These are phyloP conservation scores for Cryptomyrus ogoouensis DNA, from an alignment of 2,113 vertebrate genomes.

Conservation along the genomic window DNA sequence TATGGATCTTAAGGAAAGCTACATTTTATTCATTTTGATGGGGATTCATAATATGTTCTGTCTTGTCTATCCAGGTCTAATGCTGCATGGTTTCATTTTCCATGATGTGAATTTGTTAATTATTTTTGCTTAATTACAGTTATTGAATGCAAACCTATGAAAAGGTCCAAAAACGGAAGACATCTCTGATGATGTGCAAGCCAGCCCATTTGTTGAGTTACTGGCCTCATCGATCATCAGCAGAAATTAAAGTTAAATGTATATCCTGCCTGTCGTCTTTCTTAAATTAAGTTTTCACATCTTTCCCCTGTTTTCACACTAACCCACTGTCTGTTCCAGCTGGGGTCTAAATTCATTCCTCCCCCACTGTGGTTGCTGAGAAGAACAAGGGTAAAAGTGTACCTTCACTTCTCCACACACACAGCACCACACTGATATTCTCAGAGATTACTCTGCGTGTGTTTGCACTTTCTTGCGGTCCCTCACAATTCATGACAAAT, in stretches of 20 bases:
- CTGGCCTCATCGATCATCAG: not conserved
- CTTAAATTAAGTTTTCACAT: not conserved
- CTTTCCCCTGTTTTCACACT: not conserved
- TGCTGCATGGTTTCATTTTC: not conserved
- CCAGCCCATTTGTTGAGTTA: not conserved
- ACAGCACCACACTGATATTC: not conserved
- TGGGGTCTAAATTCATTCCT: slow-evolving; percentile 14
- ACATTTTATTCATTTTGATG: not conserved
- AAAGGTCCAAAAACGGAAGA: not conserved
- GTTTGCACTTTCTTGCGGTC: not conserved
- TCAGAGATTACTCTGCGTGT: not conserved
- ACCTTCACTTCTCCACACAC: not conserved
- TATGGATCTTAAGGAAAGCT: not conserved
- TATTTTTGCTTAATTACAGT: not conserved
- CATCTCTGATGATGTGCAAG: not conserved
- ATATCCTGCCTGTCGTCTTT: not conserved
- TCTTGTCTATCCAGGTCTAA: not conserved
- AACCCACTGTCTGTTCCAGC: slow-evolving; percentile 3
- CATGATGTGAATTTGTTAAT: not conserved
- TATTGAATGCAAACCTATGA: not conserved
- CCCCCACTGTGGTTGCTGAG: not conserved
- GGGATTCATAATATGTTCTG: not conserved
- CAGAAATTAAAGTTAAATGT: not conserved
- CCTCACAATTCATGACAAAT: not conserved
- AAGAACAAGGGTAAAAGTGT: slow-evolving; percentile 7